Evolutionary conservation across 2,797 vertebrate species (phyloP), one percentile per base, ranked within the genome.

Genomic region (Bovichtus variegatus): DNA sequence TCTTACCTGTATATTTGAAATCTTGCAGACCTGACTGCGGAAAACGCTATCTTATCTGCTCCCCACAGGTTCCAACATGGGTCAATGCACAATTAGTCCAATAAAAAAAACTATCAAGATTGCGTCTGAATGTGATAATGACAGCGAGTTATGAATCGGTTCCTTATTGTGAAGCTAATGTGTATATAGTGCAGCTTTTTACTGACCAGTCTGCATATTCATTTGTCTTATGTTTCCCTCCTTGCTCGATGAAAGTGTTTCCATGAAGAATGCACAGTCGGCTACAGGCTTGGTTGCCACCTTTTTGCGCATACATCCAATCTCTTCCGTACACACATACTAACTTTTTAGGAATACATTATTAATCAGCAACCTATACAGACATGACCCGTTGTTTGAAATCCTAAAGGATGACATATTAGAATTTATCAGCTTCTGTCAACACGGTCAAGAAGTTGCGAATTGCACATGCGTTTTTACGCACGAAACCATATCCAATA

Each of bases 1-100:
- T 65, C 13, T 25, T 41, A 9, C 11, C 13, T 34, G 36, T 46
- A 1, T 60, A 18, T 21, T 38, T 59, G 11, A 59, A 78, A 70
- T 31, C 51, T 10, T 50, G 61, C 13, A 6, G 4, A 46, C 5
- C 11, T 11, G 31, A 73, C 25, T 49, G 58, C 62, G 60, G 44
- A 78, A 75, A 71, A 21, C 58, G 51, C n/a, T 46, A 19, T 64
- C 25, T 55, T 68, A 68, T 83, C 62, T 78, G 54, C 47, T 51
- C 38, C 65, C 16, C 81, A 12, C 76, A 63, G 54, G 60, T 78
- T 75, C 49, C 67, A 70, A 80, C 77, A 55, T 81, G 80, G 78
- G 27, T 71, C 82, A 69, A 12, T 61, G 70, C 71, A 62, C 76
- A 78, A 74, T 81, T 63, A 82, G 68, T 44, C 43, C 15, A 63